Conservation (phyloP, 2,113 vertebrate genomes). For the Pluvialis apricaria region DNA sequence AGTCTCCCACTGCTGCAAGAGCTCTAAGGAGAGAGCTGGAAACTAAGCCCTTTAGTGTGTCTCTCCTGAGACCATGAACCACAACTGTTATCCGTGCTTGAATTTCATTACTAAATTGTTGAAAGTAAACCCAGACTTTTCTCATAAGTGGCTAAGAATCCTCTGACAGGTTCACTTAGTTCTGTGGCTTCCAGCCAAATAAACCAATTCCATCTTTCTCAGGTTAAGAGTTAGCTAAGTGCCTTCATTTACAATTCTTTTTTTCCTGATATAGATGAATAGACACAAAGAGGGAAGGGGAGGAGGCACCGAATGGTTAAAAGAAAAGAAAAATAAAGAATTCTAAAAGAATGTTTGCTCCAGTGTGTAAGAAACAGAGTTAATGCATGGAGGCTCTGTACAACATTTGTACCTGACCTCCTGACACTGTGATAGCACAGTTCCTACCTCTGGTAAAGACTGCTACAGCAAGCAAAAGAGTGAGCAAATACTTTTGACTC, state of each 20-base stretch:
- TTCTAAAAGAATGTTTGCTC: no score
- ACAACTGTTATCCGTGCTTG: not conserved
- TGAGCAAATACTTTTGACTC: no score
- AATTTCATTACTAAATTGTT: slow-evolving; percentile 17
- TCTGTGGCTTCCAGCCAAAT: slow-evolving; percentile 22
- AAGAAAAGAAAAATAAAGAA: not conserved
- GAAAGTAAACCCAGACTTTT: slow-evolving; percentile 41
- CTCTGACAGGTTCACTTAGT: not conserved
- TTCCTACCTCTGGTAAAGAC: no score
- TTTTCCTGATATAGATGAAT: not conserved
- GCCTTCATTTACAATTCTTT: not conserved
- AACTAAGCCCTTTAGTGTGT: not conserved
- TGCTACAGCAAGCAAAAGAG: no score
- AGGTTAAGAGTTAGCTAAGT: not conserved
- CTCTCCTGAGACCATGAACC: not conserved
- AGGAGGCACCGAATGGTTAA: not conserved
- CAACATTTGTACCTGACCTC: no score
- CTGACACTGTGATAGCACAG: no score
- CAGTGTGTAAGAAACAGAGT: no score
- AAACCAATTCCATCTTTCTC: not conserved
- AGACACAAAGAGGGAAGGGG: not conserved
- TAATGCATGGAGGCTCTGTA: no score
- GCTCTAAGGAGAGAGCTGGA: not conserved
- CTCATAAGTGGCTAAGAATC: not conserved
- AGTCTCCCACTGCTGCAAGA: not conserved